These are phyloP conservation scores for Hippocampus guttulatus DNA, from an alignment of 2,113 vertebrate genomes.

Conservation along the genomic window DNA sequence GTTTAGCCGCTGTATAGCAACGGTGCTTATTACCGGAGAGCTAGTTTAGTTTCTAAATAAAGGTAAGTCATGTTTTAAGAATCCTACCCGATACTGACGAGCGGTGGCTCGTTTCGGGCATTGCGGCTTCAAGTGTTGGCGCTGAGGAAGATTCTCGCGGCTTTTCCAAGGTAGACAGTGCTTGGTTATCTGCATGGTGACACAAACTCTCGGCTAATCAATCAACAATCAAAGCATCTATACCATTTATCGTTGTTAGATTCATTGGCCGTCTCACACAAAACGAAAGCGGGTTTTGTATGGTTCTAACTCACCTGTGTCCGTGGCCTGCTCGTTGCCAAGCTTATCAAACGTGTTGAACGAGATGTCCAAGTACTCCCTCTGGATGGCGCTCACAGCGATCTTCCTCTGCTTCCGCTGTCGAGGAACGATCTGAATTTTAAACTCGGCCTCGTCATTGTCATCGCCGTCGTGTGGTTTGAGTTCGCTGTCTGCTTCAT, in stretches of 20 bases:
- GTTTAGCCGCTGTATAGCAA: background rate
- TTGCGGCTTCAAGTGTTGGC: slow-evolving; percentile 86
- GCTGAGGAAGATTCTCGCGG: slow-evolving; percentile 92
- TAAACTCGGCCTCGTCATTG: slow-evolving; percentile 89
- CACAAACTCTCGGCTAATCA: slow-evolving; percentile 5
- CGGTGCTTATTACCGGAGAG: background rate
- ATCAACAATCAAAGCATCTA: background rate
- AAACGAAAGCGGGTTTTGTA: background rate
- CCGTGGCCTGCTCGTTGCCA: slow-evolving; percentile 78
- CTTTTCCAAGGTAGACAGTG: slow-evolving; percentile 89
- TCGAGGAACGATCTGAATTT: slow-evolving; percentile 95
- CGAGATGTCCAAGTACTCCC: slow-evolving; percentile 96
- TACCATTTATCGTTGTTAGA: too few species aligned
- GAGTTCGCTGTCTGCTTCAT: slow-evolving; percentile 78
- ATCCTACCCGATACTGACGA: slow-evolving; percentile 92
- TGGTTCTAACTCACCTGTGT: slow-evolving; percentile 77
- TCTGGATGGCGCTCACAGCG: slow-evolving; percentile 96
- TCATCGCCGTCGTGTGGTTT: slow-evolving; percentile 82
- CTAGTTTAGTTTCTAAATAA: background rate
- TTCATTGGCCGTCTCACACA: background rate
- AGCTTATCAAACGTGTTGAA: slow-evolving; percentile 93
- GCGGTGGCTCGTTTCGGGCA: slow-evolving; percentile 89
- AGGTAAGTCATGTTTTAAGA: slow-evolving; percentile 7
- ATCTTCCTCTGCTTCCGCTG: slow-evolving; percentile 97
- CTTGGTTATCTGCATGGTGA: slow-evolving; percentile 83